Evolutionary conservation across 2,113 vertebrate genomes (phyloP).

Genomic region (Uria lomvia): DNA sequence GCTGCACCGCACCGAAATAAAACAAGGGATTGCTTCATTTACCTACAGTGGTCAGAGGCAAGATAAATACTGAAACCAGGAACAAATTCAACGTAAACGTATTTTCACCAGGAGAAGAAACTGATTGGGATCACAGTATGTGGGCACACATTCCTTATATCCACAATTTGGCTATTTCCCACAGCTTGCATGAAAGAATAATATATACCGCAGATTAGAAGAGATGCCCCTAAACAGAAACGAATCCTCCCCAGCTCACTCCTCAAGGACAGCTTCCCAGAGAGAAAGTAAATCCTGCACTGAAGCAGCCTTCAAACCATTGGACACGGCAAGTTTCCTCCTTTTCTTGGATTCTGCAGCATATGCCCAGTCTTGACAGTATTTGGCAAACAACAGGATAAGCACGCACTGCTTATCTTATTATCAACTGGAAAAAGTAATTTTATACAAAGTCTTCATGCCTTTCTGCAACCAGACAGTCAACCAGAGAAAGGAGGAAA

Average conservation of each 20-base stretch:
- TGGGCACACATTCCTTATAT: not conserved
- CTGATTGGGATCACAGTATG: fast-evolving
- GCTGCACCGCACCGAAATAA: not conserved
- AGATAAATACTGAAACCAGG: not conserved
- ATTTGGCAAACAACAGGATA: not conserved
- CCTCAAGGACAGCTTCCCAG: not conserved
- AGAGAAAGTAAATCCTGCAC: not conserved
- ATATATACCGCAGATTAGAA: not conserved
- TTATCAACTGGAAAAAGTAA: not conserved
- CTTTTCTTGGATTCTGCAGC: not conserved
- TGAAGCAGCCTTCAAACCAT: not conserved
- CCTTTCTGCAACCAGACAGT: not conserved
- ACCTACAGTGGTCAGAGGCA: not conserved
- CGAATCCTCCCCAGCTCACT: not conserved
- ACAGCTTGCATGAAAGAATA: not conserved
- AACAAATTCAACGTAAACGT: not conserved
- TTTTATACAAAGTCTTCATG: not conserved
- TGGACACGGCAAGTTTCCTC: not conserved
- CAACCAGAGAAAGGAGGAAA: not conserved
- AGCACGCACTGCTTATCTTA: fast-evolving
- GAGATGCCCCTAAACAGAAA: not conserved
- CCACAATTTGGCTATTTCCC: not conserved
- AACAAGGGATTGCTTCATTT: not conserved
- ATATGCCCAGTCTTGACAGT: not conserved
- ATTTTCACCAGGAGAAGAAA: not conserved